These are phyloP conservation scores for Oncorhynchus nerka DNA, from an alignment of 2,113 vertebrate species.

Conservation along the genomic window DNA sequence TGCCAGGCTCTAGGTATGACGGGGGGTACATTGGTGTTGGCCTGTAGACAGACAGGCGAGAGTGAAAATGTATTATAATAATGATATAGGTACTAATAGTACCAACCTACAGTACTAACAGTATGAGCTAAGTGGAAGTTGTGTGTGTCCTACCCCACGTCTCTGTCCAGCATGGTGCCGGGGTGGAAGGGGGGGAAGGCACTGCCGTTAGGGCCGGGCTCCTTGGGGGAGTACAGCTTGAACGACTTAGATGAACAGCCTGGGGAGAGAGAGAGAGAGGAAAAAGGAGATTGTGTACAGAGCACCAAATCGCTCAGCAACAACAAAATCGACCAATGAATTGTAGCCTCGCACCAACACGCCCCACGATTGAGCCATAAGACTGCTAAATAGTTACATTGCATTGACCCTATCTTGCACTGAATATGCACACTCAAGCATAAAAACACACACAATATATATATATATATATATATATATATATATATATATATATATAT, in stretches of 20 bases:
- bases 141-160: conserved; percentile 88
- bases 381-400: no score
- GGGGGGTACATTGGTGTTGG: conserved; percentile 99
- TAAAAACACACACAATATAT: no score
- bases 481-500: no score
- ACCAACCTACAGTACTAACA: no score
- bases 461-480: no score
- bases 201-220: conserved; percentile 97
- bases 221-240: conserved; percentile 99
- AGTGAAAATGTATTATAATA: background rate
- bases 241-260: conserved; percentile 99
- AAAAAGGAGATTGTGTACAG: background rate
- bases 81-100: background rate
- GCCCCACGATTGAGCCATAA: no score
- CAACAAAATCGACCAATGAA: no score
- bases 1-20: conserved; percentile 97
- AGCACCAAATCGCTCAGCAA: no score
- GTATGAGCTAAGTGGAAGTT: conserved; percentile 18
- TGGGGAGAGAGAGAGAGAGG: conserved; percentile 40
- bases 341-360: no score
- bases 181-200: conserved; percentile 98
- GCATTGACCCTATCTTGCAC: no score
- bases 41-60: conserved; percentile 63
- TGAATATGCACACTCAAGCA: no score
- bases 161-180: conserved; percentile 99